Evolutionary conservation across 2,888 invertebrate species (phyloP), one percentile per base, ranked within the genome.

Genomic region (Liopterus haemorrhoidalis): DNA sequence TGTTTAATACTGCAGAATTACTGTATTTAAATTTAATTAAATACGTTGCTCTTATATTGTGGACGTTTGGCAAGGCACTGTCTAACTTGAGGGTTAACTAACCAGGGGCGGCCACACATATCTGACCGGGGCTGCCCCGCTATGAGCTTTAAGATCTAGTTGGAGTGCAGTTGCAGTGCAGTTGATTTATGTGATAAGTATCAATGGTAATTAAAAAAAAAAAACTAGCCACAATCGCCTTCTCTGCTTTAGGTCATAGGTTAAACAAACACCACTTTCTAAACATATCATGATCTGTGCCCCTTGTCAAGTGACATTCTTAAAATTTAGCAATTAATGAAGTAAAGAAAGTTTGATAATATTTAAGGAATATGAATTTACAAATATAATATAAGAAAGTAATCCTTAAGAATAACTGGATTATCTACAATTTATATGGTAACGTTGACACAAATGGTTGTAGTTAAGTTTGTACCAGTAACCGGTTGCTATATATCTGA

Each of bases 251-350:
- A 71, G 70, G 63, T 65, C 66, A 67, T 67, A 67, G 66, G 66
- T 64, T 65, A 54, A 74, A 75, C 76, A 78, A 79, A 77, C 76
- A 73, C 78, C 78, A 78, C 75, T 76, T 76, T 79, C 79, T 78
- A 81, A 80, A 81, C 81, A 81, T 81, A 81, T 81, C 81, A 81
- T 72, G 78, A 76, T 77, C 78, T 79, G 81, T 81, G 81, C 81
- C 81, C 81, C 80, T 78, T 78, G 77, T 76, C 78, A 71, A 71
- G 70, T 70, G 70, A 70, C 69, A 69, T 69, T 70, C 70, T 71
- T 71, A 71, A 71, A 67, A 67, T 58, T 66, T 68, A 68, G 64
- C 61, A 65, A 66, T 65, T 68, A 64, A 65, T 64, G 53, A 59
- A 54, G 49, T 53, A 58, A 64, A 59, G 58, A 62, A 65, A 66